These are phyloP conservation scores for Steinernema scapterisci DNA, from an alignment of 2,888 invertebrate species.

Conservation along the genomic window DNA sequence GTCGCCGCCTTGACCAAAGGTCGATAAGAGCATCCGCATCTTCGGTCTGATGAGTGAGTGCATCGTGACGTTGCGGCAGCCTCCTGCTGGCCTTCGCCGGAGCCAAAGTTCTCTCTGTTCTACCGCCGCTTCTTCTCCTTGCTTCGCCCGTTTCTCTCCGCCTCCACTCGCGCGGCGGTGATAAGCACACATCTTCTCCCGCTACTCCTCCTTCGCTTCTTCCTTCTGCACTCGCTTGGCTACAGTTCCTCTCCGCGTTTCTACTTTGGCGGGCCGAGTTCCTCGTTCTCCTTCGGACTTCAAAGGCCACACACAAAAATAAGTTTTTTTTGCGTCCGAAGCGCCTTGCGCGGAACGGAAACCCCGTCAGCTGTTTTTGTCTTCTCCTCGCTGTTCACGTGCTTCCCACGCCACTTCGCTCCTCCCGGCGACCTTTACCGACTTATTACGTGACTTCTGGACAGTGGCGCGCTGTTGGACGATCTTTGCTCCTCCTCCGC, in stretches of 20 bases:
- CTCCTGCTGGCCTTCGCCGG: background rate
- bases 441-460: conserved; percentile 13
- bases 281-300: background rate
- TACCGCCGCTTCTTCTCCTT: conserved; percentile 9
- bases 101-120: conserved; percentile 28
- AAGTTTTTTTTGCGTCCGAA: conserved; percentile 22
- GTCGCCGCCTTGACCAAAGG: conserved; percentile 8
- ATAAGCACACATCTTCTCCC: background rate
- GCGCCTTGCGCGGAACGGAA: conserved; percentile 17
- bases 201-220: background rate
- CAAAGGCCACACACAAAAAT: background rate
- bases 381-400: conserved; percentile 19
- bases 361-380: conserved; percentile 23
- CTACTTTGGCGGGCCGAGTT: background rate
- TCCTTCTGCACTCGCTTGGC: background rate
- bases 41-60: background rate
- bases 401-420: conserved; percentile 18
- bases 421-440: background rate
- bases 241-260: conserved; percentile 7
- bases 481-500: background rate
- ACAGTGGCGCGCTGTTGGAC: background rate
- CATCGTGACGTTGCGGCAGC: background rate
- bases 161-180: conserved; percentile 30
- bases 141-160: conserved; percentile 1
- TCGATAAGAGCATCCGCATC: background rate